Conservation (phyloP, 2,888 invertebrate species). For the Rhagium mordax region DNA sequence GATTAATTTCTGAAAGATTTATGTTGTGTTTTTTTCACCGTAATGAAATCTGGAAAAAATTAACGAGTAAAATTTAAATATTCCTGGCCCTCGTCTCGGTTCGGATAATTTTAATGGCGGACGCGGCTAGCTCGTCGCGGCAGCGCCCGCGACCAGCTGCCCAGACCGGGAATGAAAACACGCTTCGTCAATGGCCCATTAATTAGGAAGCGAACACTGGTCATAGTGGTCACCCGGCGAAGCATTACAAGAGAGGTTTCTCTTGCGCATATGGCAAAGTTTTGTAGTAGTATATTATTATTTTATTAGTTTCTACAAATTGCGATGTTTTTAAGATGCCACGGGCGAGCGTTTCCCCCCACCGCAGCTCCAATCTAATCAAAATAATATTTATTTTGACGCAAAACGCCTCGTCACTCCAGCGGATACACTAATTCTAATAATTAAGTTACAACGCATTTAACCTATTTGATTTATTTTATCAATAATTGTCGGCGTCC, state of each 20-base stretch:
- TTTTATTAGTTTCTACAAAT: background rate
- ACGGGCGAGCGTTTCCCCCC: background rate
- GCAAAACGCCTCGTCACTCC: background rate
- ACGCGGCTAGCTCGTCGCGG: too few species aligned
- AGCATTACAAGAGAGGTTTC: too few species aligned
- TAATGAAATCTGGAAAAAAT: background rate
- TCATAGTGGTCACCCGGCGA: too few species aligned
- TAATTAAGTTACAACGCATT: background rate
- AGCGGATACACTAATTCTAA: background rate
- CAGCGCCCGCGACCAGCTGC: too few species aligned
- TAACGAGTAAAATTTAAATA: background rate
- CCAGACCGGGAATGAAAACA: too few species aligned
- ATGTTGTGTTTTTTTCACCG: background rate
- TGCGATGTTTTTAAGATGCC: background rate
- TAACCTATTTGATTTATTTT: background rate
- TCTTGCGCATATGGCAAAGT: too few species aligned
- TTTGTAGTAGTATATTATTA: too few species aligned
- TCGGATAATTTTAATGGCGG: background rate
- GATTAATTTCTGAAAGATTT: background rate
- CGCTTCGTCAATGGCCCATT: too few species aligned
- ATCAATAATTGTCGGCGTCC: background rate
- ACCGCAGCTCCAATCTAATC: background rate
- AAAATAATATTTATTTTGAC: constrained; percentile 12
- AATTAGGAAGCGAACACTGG: too few species aligned
- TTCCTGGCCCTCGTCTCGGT: background rate